Evolutionary conservation across 2,797 vertebrate genomes (phyloP).

Genomic region (Scyliorhinus canicula): DNA sequence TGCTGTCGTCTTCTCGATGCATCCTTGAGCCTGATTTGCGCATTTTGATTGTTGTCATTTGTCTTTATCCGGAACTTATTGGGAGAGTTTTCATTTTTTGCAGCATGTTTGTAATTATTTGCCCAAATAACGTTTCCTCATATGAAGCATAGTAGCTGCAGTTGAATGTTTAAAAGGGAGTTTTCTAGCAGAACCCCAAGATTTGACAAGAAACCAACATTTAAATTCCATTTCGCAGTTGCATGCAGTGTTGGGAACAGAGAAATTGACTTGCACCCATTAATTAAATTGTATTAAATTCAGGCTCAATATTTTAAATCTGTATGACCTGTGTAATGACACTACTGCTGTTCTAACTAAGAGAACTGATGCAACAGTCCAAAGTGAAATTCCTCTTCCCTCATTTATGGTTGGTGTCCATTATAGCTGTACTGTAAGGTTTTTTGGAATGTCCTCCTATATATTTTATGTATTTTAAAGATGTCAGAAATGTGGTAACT

Average conservation of each 20-base stretch:
- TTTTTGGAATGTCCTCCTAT: not conserved
- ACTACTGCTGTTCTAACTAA: not conserved
- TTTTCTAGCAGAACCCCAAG: not conserved
- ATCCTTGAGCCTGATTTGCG: not conserved
- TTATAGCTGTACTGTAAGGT: not conserved
- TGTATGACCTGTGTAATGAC: not conserved
- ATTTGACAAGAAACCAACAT: not conserved
- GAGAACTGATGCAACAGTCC: not conserved
- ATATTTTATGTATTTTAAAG: not conserved
- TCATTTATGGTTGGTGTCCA: not conserved
- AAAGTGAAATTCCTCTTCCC: not conserved
- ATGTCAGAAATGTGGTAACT: not conserved
- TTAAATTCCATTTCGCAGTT: not conserved
- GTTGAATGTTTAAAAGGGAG: not conserved
- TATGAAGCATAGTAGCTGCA: not conserved
- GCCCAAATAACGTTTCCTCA: too few species aligned
- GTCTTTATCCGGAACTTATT: not conserved
- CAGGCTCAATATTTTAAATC: not conserved
- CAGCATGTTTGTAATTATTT: not conserved
- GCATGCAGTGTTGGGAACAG: not conserved
- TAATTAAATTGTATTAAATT: not conserved
- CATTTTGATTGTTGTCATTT: not conserved
- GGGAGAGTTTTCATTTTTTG: not conserved
- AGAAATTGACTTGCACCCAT: not conserved
- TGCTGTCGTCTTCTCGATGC: not conserved